A percentile compares a stretch with the other conserved stretches of the same genome.
phyloP scores from a whole-genome alignment of 2,888 invertebrate genomes.

The Drosophila mayaguana region DNA sequence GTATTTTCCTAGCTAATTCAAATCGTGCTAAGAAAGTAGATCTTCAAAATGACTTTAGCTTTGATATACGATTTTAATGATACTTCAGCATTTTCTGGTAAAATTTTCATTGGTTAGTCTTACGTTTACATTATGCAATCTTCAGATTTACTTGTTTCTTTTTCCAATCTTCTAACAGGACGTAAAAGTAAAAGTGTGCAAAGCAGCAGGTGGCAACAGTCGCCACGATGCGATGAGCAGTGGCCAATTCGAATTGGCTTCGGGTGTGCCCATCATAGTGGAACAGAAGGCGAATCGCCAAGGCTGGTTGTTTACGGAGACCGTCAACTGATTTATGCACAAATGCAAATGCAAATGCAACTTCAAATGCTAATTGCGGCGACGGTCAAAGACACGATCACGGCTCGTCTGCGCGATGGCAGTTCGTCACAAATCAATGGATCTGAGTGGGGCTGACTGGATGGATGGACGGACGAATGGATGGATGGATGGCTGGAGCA shows the following conservation, averaged over 20 bases:
- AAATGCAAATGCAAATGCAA: constrained; percentile 77
- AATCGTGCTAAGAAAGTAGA: too few relatives aligned
- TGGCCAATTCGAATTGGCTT: constrained; percentile 23
- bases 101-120: too few relatives aligned
- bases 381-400: constrained; percentile 74
- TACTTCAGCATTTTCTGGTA: too few relatives aligned
- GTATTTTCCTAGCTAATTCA: too few relatives aligned
- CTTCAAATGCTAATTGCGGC: constrained; percentile 80
- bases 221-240: constrained; percentile 6
- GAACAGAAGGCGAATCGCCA: constrained; percentile 16
- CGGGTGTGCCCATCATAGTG: background rate
- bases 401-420: constrained; percentile 44
- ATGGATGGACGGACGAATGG: background rate
- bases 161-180: constrained; percentile 20
- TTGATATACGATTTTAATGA: too few relatives aligned
- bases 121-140: too few relatives aligned
- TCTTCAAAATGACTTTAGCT: too few relatives aligned
- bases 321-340: constrained; percentile 64
- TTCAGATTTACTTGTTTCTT: too few relatives aligned
- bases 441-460: background rate
- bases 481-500: constrained; percentile 1
- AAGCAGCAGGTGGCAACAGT: constrained; percentile 35
- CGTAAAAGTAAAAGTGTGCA: constrained; percentile 51
- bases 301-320: constrained; percentile 39
- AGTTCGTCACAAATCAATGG: constrained; percentile 74